These are phyloP conservation scores for Spinibarbus caldwelli DNA, from an alignment of 2,797 vertebrate genomes.

Conservation along the genomic window DNA sequence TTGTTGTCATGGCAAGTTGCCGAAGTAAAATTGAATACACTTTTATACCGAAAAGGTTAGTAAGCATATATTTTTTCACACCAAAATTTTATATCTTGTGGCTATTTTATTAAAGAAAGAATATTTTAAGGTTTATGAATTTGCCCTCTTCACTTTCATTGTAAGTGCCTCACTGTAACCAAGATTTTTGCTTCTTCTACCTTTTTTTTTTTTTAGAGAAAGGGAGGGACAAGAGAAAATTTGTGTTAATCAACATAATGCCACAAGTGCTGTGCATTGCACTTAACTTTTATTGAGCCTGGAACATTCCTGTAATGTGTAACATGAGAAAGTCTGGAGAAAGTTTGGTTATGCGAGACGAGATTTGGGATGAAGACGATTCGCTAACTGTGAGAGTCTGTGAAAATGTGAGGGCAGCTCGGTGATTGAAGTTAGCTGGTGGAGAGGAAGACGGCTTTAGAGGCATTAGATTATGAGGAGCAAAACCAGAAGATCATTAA, in stretches of 20 bases:
- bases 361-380: not conserved
- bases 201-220: not conserved
- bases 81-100: not conserved
- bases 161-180: not conserved
- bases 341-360: constrained; percentile 23
- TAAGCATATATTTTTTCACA: not conserved
- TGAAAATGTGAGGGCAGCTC: constrained; percentile 23
- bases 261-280: not conserved
- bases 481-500: constrained; percentile 50
- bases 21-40: not conserved
- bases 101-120: not conserved
- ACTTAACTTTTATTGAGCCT: not conserved
- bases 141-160: not conserved
- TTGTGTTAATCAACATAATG: constrained; percentile 23
- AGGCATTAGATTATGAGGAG: constrained; percentile 32
- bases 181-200: not conserved
- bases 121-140: not conserved
- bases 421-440: constrained; percentile 32
- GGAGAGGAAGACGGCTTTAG: constrained; percentile 27
- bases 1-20: not conserved
- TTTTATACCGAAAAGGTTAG: not conserved
- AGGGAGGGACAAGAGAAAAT: not conserved
- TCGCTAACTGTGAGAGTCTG: not conserved
- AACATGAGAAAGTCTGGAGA: constrained; percentile 11
- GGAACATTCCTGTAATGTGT: not conserved